Evolutionary conservation across 2,797 vertebrate genomes (phyloP).

Genomic region (Telmatherina bonti): DNA sequence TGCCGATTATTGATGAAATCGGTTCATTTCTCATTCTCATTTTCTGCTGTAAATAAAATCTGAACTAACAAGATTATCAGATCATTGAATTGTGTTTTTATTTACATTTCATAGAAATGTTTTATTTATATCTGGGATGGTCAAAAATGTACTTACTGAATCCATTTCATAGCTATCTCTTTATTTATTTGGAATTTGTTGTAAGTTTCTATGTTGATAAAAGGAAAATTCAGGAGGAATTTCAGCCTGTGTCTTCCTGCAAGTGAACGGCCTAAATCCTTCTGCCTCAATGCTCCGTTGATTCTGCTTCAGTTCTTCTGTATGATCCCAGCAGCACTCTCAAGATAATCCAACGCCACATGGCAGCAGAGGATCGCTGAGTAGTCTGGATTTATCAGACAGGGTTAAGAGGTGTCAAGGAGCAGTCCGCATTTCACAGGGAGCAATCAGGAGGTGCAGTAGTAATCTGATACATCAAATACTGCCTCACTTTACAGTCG

Average conservation of each 20-base stretch:
- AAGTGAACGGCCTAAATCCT: slow-evolving; percentile 22
- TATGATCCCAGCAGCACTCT: slow-evolving; percentile 32
- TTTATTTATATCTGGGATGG: neutral
- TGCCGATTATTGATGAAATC: no score
- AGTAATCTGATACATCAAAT: neutral
- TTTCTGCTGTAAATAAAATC: no score
- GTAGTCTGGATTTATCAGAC: slow-evolving; percentile 47
- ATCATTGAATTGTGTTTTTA: no score
- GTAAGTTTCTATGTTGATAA: slow-evolving; percentile 9
- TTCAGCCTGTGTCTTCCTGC: slow-evolving; percentile 5
- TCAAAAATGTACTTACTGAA: neutral
- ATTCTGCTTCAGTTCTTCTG: slow-evolving; percentile 22
- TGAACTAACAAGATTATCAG: no score
- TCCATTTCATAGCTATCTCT: neutral
- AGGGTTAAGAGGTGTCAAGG: slow-evolving; percentile 38
- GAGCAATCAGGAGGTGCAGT: slow-evolving; percentile 25
- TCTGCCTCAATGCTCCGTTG: slow-evolving; percentile 16
- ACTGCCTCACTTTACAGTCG: neutral
- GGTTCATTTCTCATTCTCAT: no score
- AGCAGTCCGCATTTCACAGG: neutral
- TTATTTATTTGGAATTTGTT: neutral
- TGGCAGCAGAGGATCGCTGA: slow-evolving; percentile 50
- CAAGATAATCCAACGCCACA: slow-evolving; percentile 57
- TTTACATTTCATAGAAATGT: no score
- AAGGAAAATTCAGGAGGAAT: slow-evolving; percentile 17